Evolutionary conservation across 2,888 invertebrate species (phyloP).

Genomic region (Agrotis puta): DNA sequence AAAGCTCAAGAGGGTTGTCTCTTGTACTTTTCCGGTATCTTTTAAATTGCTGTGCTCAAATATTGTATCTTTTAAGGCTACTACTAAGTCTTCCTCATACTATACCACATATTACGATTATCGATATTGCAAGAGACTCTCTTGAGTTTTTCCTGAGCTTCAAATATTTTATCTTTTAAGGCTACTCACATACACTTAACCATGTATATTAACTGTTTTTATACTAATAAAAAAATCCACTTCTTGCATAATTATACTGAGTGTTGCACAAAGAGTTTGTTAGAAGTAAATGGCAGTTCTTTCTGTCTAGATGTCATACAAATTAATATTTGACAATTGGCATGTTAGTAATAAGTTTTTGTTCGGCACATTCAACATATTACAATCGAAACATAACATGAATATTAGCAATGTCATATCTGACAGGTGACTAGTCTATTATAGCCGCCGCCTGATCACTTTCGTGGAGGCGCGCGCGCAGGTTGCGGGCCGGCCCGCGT

Average conservation of each 20-base stretch:
- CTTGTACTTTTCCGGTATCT: too few species aligned
- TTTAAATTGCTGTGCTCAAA: too few species aligned
- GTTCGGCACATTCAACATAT: conserved; percentile 12
- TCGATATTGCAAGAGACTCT: too few species aligned
- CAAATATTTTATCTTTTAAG: neutral
- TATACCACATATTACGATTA: too few species aligned
- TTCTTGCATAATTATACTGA: neutral
- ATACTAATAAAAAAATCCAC: neutral
- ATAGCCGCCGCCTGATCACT: conserved; percentile 62
- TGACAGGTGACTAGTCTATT: conserved; percentile 70
- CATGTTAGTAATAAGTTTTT: conserved; percentile 15
- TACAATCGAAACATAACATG: conserved; percentile 16
- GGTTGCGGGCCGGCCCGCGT: conserved; percentile 63
- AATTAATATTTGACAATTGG: conserved; percentile 14
- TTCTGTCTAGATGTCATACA: neutral
- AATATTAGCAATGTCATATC: conserved; percentile 62
- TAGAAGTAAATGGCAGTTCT: neutral
- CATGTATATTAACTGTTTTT: too few species aligned
- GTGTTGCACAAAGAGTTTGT: neutral
- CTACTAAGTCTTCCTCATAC: too few species aligned
- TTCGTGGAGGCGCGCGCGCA: conserved; percentile 75
- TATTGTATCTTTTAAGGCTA: too few species aligned
- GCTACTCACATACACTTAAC: too few species aligned
- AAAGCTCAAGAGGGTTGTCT: too few species aligned
- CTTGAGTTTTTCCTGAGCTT: neutral